A percentile compares a stretch with the other conserved stretches of the same genome.
phyloP scores from a whole-genome alignment of 1,140 invertebrate genomes.

The Drosophila melanogaster region DNA sequence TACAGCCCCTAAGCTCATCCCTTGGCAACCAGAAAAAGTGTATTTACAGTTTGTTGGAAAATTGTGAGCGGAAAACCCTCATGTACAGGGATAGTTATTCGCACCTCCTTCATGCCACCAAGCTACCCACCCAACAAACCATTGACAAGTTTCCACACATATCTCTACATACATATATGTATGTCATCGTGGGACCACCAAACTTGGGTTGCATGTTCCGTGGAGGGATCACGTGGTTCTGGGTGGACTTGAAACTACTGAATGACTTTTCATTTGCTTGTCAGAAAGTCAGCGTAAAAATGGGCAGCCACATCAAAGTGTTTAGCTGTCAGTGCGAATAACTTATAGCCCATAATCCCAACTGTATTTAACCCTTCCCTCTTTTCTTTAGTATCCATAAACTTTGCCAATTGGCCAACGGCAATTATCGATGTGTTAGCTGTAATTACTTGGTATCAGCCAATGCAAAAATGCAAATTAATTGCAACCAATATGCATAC shows the following conservation, averaged over 20 bases:
- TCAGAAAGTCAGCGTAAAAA: constrained; percentile 40
- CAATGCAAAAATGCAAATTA: constrained; percentile 26
- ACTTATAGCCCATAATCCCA: neutral
- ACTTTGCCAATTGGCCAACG: neutral
- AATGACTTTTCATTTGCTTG: constrained; percentile 25
- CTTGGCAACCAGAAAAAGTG: constrained; percentile 57
- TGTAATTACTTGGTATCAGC: constrained; percentile 13
- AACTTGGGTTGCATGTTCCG: constrained; percentile 19
- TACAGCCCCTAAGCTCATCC: constrained; percentile 39
- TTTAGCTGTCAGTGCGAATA: constrained; percentile 44
- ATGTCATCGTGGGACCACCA: constrained; percentile 37
- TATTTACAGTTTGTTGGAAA: constrained; percentile 53
- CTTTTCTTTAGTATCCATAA: constrained; percentile 14
- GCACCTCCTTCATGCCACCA: neutral
- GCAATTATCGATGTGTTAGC: constrained; percentile 4
- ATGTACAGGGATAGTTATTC: constrained; percentile 24
- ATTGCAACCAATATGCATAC: neutral
- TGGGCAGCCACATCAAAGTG: constrained; percentile 19
- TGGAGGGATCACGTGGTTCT: constrained; percentile 36
- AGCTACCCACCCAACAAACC: neutral
- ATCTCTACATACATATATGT: constrained; percentile 19
- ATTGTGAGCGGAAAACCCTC: constrained; percentile 63
- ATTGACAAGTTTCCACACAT: constrained; percentile 54
- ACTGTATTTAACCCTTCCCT: neutral
- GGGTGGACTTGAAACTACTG: constrained; percentile 2